Evolutionary conservation across 1,140 invertebrate genomes (phyloP), one percentile per base, ranked within the genome.

Genomic region (Mya arenaria): DNA sequence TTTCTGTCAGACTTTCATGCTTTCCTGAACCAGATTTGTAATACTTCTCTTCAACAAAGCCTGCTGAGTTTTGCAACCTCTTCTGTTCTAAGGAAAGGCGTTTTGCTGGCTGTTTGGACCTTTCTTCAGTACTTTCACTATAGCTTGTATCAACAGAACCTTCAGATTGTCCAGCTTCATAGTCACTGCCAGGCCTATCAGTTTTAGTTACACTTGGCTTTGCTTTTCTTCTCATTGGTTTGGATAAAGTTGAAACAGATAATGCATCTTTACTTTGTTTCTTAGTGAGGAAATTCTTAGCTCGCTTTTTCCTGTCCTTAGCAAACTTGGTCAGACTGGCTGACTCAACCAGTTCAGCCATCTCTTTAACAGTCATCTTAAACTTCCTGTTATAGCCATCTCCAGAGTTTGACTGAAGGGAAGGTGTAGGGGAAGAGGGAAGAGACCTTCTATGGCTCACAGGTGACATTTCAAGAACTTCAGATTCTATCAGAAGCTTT

Each of bases 341-440:
- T 19, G 58, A 62, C 25, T 77, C 73, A 10, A 77, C 73, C 1
- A 77, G 60, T 48, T 77, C 73, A 65, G 73, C 73, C 73, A 77
- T 77, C 48, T 77, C 73, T 77, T 77, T 62, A n/a, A 77, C 73
- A 44, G 73, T 77, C 73, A 77, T 77, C 55, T 65, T 77, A 48
- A 63, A 77, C 34, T 77, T 77, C 25, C 23, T 37, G 39, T 77
- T 77, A 17, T 65, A 77, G n/a, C 73, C 55, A 41, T 77, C 73
- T 5, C 17, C 25, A 56, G 48, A 58, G 55, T 23, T 73, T 23
- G 73, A 77, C 8, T 48, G 28, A 19, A 65, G 15, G 17, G 73
- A 77, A 15, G 68, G 68, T 8, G 41, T 77, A n/a, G 73, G 73
- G 0, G 73, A 77, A 0, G 58, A 32, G 5, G 73, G 58, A 41